Conservation (phyloP, 2,888 invertebrate genomes). For the Orchesellides sinensis region DNA sequence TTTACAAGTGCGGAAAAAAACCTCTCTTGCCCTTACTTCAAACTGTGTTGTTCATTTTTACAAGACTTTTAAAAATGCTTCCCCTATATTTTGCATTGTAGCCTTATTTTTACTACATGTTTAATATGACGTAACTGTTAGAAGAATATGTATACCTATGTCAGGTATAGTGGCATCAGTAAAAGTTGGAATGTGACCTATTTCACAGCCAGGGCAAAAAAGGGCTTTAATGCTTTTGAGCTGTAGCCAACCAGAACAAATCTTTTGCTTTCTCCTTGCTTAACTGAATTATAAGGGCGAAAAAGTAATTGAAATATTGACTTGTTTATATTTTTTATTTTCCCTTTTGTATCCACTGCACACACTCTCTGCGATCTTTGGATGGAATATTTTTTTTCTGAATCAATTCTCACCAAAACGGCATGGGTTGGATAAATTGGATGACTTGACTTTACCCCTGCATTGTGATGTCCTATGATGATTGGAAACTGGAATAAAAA, state of each 20-base stretch:
- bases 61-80: no score
- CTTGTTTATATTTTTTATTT: slow-evolving; percentile 29
- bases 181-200: slow-evolving; percentile 44
- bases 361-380: not conserved
- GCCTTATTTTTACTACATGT: slow-evolving; percentile 14
- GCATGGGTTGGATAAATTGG: not conserved
- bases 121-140: slow-evolving; percentile 37
- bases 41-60: no score
- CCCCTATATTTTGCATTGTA: no score
- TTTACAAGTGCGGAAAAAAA: no score
- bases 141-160: no score
- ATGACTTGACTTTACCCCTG: not conserved
- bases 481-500: slow-evolving; percentile 10
- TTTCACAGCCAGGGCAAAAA: slow-evolving; percentile 25
- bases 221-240: slow-evolving; percentile 48
- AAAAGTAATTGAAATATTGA: slow-evolving; percentile 59
- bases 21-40: no score
- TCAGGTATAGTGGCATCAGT: not conserved
- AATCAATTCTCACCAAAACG: slow-evolving; percentile 13
- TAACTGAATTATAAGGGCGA: slow-evolving; percentile 53
- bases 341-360: not conserved
- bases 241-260: slow-evolving; percentile 53
- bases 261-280: slow-evolving; percentile 26
- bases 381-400: slow-evolving; percentile 19
- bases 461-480: not conserved